Evolutionary conservation across 2,113 vertebrate species (phyloP).

Genomic region (Apodemus sylvaticus): DNA sequence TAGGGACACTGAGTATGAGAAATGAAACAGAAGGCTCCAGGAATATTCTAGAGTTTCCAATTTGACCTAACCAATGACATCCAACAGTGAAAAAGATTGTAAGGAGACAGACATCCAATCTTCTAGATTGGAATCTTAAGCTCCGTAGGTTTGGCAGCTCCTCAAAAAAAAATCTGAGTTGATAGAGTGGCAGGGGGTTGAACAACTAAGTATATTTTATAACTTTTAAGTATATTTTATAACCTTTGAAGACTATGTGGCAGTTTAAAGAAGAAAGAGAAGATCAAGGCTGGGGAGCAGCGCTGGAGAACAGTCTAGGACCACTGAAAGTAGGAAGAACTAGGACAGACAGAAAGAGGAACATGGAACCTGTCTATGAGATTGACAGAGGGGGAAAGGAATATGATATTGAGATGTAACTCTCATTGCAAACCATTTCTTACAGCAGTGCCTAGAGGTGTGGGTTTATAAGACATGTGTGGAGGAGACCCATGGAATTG

Average conservation of each 20-base stretch:
- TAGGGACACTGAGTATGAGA: background rate
- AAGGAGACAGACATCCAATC: background rate
- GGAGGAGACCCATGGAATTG: background rate
- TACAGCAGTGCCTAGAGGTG: background rate
- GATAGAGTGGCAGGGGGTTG: background rate
- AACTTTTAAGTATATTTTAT: background rate
- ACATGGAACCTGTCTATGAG: background rate
- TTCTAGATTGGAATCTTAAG: background rate
- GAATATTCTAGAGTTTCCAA: background rate
- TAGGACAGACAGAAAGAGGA: background rate
- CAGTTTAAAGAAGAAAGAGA: background rate
- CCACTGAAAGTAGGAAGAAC: background rate
- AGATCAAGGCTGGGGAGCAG: background rate
- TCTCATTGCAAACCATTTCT: background rate
- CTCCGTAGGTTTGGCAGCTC: background rate
- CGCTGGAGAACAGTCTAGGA: background rate
- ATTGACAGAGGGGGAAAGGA: background rate
- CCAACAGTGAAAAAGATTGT: background rate
- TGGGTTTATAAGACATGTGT: background rate
- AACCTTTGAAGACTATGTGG: background rate
- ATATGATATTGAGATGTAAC: accelerated
- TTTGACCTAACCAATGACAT: background rate
- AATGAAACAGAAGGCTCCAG: background rate
- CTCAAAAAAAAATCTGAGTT: background rate
- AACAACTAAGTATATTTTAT: background rate